Evolutionary conservation across 2,113 vertebrate species (phyloP), one percentile per base, ranked within the genome.

Genomic region (Pangasianodon hypophthalmus): DNA sequence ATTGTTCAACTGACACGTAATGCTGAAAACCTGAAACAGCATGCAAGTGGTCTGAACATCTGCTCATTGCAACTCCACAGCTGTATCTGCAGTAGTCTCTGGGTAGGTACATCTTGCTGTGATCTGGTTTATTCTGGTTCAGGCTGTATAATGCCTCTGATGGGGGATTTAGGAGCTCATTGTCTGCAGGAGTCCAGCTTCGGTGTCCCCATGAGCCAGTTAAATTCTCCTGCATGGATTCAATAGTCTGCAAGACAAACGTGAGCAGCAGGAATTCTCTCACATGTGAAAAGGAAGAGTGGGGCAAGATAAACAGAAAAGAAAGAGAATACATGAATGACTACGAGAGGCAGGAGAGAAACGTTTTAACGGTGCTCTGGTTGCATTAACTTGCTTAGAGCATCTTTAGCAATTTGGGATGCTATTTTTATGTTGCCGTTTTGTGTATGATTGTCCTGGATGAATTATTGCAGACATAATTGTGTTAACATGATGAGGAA

Each of bases 351-450:
- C 52, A 24, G 92, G 89, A 93, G 90, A 67, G 90, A 80, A 86
- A 81, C 84, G 62, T 48, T 77, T 48, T 26, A 77, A 64, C 54
- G 83, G 24, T 19, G 46, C 58, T 88, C 58, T 50, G 52, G 75
- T 29, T 83, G 62, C 87, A n/a, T 29, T 52, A 46, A 41, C 84
- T 64, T 56, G 13, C 32, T 88, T 41, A 71, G 84, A 77, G 88
- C 75, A 86, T 62, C 60, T 62, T 77, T 88, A 86, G 21, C 73
- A 86, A 41, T 80, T 79, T 48, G 84, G 10, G 84, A 77, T 62
- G 56, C 41, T 46, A 54, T 84, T 91, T 87, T 89, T 90, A 90
- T 90, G 93, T 93, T 48, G 90, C 73, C 6, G 46, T 93, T 69
- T n/a, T 77, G 67, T 79, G 67, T n/a, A 3, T 41, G 50, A 21